Base-by-base conservation (phyloP, 2,113 vertebrate species). In the Onychostruthus taczanowskii region DNA sequence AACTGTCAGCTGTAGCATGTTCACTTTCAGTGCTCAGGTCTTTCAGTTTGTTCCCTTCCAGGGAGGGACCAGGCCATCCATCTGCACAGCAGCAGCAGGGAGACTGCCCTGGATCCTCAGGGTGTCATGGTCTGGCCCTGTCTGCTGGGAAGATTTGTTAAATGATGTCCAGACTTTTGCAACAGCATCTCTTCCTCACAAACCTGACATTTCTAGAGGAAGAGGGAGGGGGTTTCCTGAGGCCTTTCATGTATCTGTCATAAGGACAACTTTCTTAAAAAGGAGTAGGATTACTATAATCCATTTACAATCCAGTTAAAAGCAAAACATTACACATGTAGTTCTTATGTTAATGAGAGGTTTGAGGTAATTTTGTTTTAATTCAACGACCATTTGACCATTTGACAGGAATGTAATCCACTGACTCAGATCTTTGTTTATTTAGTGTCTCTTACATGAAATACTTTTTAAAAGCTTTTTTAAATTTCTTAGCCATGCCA, bases 121-220 rank as follows among this genome's bases (percentile, higher is more conserved):
- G 0, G 16, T 16, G 3, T 24, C 31, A 84, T 21, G 30, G 10
- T 53, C 75, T 90, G 41, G 41, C 50, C 22, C 44, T 83, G 2
- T 10, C 41, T 77, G 19, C 89, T 70, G 50, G 77, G 47, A 83
- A 74, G 62, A 70, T 19, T 21, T 81, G 19, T 64, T 64, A 47
- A 76, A 20, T 37, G 73, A 61, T 87, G 78, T 95, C 94, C 81
- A 67, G 76, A n/a, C 4, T 92, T 90, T 67, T 90, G 90, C 70
- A 84, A 84, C 74, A 79, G 44, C 69, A 78, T 1, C 55, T 77
- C 72, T 85, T 52, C 85, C 41, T 95, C 47, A 12, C 68, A 82
- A 91, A 82, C 15, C 18, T 72, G 63, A 58, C 13, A 6, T 17
- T 72, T 85, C 64, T 62, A 7, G 61, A 21, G 24, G 50, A 77